Evolutionary conservation across 2,113 vertebrate genomes (phyloP).

Genomic region (Caloenas nicobarica): DNA sequence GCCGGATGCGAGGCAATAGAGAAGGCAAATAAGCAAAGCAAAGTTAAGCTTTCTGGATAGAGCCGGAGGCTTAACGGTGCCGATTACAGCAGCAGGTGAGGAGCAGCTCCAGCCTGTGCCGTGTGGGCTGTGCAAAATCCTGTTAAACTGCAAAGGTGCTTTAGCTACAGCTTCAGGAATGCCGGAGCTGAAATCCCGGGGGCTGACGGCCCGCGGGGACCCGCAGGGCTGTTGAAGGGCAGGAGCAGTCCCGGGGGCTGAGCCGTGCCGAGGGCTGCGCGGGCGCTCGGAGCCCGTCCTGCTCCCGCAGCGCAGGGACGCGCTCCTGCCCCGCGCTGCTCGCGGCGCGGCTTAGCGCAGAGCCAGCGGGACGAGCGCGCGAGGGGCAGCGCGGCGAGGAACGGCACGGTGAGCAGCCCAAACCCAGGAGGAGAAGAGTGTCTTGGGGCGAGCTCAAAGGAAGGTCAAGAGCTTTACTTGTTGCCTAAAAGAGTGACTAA

Average conservation of each 20-base stretch:
- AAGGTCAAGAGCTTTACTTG: not conserved
- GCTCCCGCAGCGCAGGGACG: too few species aligned
- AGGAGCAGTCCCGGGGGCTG: not conserved
- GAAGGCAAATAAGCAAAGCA: conserved; percentile 42
- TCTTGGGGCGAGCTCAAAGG: not conserved
- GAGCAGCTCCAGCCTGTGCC: conserved; percentile 10
- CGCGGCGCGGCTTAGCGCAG: too few species aligned
- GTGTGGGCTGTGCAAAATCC: conserved; percentile 65
- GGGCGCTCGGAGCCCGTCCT: not conserved
- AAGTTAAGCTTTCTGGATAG: conserved; percentile 52
- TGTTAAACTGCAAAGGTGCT: conserved; percentile 35
- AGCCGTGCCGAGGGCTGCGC: not conserved
- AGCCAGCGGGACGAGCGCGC: too few species aligned
- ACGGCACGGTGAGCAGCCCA: not conserved
- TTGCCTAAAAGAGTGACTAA: not conserved
- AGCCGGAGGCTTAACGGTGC: conserved; percentile 54
- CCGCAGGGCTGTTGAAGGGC: not conserved
- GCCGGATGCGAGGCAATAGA: conserved; percentile 14
- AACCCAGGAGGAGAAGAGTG: not conserved
- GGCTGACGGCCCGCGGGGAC: conserved; percentile 6
- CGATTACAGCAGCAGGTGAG: conserved; percentile 73
- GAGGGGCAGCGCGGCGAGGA: too few species aligned
- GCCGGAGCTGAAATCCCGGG: conserved; percentile 44
- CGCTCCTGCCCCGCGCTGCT: too few species aligned
- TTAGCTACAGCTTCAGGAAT: conserved; percentile 28